Evolutionary conservation across 2,888 invertebrate genomes (phyloP), one percentile per base, ranked within the genome.

Genomic region (Coelopa pilipes): DNA sequence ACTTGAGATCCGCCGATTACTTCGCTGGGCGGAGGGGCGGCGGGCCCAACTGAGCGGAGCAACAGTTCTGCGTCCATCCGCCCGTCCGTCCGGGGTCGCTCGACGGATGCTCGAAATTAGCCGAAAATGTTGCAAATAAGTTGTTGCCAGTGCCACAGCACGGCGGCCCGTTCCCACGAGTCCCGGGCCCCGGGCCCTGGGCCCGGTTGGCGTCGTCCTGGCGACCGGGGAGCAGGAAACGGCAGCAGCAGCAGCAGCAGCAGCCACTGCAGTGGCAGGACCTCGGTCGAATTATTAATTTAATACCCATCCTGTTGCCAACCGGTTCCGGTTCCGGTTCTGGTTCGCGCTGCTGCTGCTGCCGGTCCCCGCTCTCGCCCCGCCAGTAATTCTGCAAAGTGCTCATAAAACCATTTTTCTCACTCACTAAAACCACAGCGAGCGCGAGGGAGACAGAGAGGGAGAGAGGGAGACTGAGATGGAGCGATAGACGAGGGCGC

Each of bases 251-350:
- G 46, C 50, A 53, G 17, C 21, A 45, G 19, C 63, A 13, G 72
- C 47, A 34, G 60, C 63, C n/a, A 63, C 62, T 50, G 62, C 62
- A 50, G 70, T 1, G 11, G 50, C 46, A 63, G 70, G 71, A 76
- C 72, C 70, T 72, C 63, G 70, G 65, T 17, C 63, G 76, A 76
- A 78, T 79, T 79, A 78, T 78, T 77, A 79, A 79, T 78, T 78
- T 79, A 78, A 79, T 78, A 77, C 75, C 77, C 76, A 77, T 74
- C 75, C 76, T 74, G 75, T 73, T 66, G 76, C 73, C 68, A 13
- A 76, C 73, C 34, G 34, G 17, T 70, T 70, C 70, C 70, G 53
- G 47, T 78, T 78, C 75, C 77, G 72, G 65, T 66, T 59, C 71
- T 57, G 57, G 34, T 7, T 34, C 34, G 34, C 2, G 4, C 4